Evolutionary conservation across 2,797 vertebrate species (phyloP).

Genomic region (Leucoraja ocellata): DNA sequence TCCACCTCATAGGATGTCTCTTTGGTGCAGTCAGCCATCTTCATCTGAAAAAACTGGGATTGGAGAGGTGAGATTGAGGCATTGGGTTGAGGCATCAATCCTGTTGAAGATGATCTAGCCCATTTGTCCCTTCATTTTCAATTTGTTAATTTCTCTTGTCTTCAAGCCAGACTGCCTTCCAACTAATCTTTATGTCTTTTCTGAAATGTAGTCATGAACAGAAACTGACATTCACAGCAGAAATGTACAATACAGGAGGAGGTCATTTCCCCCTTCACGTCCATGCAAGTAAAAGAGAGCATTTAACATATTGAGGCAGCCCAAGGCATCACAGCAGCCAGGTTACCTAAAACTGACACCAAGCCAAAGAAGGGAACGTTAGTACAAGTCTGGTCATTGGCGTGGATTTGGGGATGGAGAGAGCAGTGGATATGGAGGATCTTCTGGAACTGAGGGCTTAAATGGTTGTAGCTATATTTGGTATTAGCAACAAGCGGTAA

Average conservation of each 20-base stretch:
- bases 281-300: neutral
- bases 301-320: neutral
- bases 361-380: neutral
- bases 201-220: neutral
- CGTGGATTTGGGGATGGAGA: neutral
- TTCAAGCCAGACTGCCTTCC: neutral
- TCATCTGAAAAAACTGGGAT: too few relatives aligned
- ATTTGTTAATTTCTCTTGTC: neutral
- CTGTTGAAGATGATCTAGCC: too few relatives aligned
- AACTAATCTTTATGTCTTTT: neutral
- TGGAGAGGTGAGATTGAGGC: too few relatives aligned
- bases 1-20: too few relatives aligned
- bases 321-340: neutral
- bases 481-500: neutral
- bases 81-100: too few relatives aligned
- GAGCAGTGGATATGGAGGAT: neutral
- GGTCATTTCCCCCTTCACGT: too few relatives aligned
- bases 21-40: too few relatives aligned
- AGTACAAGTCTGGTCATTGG: neutral
- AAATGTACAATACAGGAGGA: too few relatives aligned
- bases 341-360: neutral
- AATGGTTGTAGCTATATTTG: neutral
- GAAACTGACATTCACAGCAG: neutral
- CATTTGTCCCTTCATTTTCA: neutral
- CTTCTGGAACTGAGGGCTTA: neutral